Evolutionary conservation across 2,113 vertebrate genomes (phyloP), one percentile per base, ranked within the genome.

Genomic region (Heloderma charlesbogerti): DNA sequence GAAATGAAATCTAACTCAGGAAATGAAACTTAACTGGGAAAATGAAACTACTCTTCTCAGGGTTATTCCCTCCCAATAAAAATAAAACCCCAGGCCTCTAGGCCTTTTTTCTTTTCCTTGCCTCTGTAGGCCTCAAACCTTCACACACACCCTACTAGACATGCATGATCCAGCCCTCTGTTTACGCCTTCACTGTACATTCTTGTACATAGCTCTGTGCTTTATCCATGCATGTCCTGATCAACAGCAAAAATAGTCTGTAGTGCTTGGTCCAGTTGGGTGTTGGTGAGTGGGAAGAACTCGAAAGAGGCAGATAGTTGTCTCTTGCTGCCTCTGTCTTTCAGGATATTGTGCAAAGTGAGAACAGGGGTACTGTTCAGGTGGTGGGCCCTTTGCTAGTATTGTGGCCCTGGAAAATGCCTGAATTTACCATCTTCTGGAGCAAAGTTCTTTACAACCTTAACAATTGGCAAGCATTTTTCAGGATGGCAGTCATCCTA

Each of bases 311-410:
- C 3, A 63, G n/a, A 27, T 4, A 63, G 40, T 63, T 37, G 31
- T 45, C 29, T 0, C 0, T 0, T 10, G 5, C 20, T 40, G 12
- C 75, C 54, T 40, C 2, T 79, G 9, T 0, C 3, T 13, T 4
- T 88, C 82, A 88, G 31, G 3, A 18, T 34, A 54, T 78, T 66
- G 20, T 71, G 43, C 3, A 45, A 31, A 54, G 31, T 29, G 84
- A 77, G 4, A 63, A 83, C 37, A 2, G 31, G 57, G 78, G 34
- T 1, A 69, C 6, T 3, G 12, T 90, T 88, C 34, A 3, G 31
- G 37, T 5, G 77, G 75, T 77, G 89, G 22, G 40, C 18, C 69
- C 84, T 6, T 2, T 57, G 27, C 25, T 31, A 29, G 27, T 9
- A 40, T 29, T 31, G 12, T 43, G 27, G 8, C 9, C 27, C 45